Evolutionary conservation across 2,888 invertebrate genomes (phyloP).

Genomic region (Nephrotoma flavescens): DNA sequence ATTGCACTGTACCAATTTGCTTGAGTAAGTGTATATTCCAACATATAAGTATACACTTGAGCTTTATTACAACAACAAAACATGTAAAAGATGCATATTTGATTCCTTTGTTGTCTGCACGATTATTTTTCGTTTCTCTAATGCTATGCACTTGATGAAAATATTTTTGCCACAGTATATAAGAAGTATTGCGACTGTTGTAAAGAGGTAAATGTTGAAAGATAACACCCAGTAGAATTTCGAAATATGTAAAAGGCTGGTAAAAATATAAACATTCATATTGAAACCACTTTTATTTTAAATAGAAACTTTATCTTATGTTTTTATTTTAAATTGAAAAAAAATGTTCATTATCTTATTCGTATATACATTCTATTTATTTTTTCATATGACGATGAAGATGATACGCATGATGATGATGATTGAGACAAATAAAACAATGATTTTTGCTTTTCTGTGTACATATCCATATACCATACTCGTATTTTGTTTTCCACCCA

Average conservation of each 20-base stretch:
- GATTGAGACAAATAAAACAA: not conserved
- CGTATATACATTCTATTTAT: not conserved
- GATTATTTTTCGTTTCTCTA: not conserved
- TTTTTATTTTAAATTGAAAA: not conserved
- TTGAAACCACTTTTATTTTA: not conserved
- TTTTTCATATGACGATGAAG: not conserved
- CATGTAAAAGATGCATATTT: not conserved
- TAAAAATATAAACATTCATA: not conserved
- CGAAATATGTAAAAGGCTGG: not conserved
- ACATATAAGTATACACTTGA: not conserved
- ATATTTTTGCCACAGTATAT: not conserved
- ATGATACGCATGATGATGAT: not conserved
- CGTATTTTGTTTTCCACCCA: not conserved
- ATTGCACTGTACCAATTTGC: not conserved
- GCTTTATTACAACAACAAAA: not conserved
- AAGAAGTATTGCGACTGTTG: not conserved
- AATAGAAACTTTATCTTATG: not conserved
- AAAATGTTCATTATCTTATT: not conserved
- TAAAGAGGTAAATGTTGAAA: not conserved
- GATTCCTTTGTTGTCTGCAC: not conserved
- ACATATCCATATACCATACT: not conserved
- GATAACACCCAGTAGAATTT: not conserved
- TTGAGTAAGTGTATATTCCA: not conserved
- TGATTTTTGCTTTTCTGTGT: not conserved
- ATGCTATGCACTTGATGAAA: not conserved